phyloP scores from a whole-genome alignment of 2,888 invertebrate species.

The Antheraea yamamai region DNA sequence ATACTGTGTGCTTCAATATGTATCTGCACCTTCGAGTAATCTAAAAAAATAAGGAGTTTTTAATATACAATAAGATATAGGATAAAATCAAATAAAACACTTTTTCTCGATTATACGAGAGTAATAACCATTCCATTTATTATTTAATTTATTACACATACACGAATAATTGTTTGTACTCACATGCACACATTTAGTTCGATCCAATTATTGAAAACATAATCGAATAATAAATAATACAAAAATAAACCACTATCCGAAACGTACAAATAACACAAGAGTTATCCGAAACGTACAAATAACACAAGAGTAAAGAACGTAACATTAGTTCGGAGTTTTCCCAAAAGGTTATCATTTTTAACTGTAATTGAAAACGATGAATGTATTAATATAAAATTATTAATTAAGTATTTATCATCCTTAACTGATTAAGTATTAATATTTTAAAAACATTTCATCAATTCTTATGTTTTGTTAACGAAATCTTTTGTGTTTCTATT shows the following conservation, averaged over 20 bases:
- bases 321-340: neutral
- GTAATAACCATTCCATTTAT: neutral
- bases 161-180: neutral
- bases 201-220: neutral
- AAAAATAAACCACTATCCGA: neutral
- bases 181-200: neutral
- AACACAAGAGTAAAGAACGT: neutral
- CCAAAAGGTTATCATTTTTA: neutral
- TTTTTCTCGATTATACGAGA: neutral
- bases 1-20: too few relatives aligned
- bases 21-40: too few relatives aligned
- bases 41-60: neutral
- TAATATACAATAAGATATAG: too few relatives aligned
- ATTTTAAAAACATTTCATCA: neutral
- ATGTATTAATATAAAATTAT: neutral
- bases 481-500: too few relatives aligned
- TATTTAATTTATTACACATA: neutral
- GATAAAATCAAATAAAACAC: neutral
- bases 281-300: neutral
- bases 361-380: neutral
- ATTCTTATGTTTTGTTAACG: neutral
- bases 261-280: neutral
- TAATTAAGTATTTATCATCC: too few relatives aligned
- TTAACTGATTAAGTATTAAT: neutral
- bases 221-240: neutral